Evolutionary conservation across 2,888 invertebrate genomes (phyloP), one percentile per base, ranked within the genome.

Genomic region (Lepidochrysops patricia): DNA sequence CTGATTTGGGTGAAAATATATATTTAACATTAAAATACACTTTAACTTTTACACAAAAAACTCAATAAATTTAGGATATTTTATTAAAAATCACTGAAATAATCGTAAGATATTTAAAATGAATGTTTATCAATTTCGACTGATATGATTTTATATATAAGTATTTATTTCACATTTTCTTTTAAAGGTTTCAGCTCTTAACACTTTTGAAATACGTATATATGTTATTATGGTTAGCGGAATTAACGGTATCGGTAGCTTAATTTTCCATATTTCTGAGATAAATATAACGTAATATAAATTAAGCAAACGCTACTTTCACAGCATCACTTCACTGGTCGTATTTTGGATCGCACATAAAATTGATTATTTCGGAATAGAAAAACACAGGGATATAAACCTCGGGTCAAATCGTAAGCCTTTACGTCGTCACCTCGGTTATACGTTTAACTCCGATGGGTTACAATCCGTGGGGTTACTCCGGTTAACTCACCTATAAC

Each of bases 401-500:
- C 43, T 19, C 37, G 15, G 37, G 23, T 43, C 13, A 12, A 43
- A 43, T 43, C 43, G 43, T 43, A 43, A 43, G 23, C 15, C 15
- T n/a, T n/a, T n/a, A 15, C 35, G 6, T n/a, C 37, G 19, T 43
- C 19, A 43, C 19, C 15, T 7, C 6, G 37, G 37, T 43, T 43
- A n/a, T n/a, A n/a, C n/a, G n/a, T n/a, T 37, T 19, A 15, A 19
- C 37, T 43, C 37, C 37, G 37, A 2, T n/a, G n/a, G 6, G 6
- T 43, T 43, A 9, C 3, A 9, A 9, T 19, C 19, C 43, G 43
- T 7, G 43, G 3, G 19, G 37, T n/a, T 37, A 2, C 12, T 83
- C 84, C 84, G 84, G 75, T 25, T 35, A 66, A 70, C 86, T 84
- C 73, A 88, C 88, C 85, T 87, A 88, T 68, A 77, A 76, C 68